Evolutionary conservation across 2,888 invertebrate genomes (phyloP), one percentile per base, ranked within the genome.

Genomic region (Byasa hedistus): DNA sequence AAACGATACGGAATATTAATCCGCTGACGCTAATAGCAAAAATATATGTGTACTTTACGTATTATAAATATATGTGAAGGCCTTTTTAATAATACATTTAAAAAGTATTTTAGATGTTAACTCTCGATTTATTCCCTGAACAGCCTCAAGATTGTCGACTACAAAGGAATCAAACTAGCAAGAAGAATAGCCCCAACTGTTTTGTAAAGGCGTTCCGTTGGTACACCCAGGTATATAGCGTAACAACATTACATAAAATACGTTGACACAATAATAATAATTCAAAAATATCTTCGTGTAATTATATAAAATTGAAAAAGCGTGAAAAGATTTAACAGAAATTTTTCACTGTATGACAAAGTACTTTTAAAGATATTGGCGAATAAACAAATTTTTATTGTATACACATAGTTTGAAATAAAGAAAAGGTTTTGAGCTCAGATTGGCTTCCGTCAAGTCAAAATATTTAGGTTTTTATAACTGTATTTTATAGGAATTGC

Each of bases 191-290:
- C 63, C 76, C 80, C 5, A 88, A 86, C 69, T 86, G 77, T 71
- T 90, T 90, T 64, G 78, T 79, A n/a, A 89, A 84, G 77, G 90
- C 90, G 3, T 90, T 90, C 68, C 80, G 77, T 23, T 90, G 90
- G 90, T 90, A 89, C 68, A 87, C 86, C 2, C 79, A 87, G 83
- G 89, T 89, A 76, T 39, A 24, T 21, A 19, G 15, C 4, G 17
- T 17, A 44, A 44, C 17, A 44, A 36, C 4, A 36, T 4, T 7
- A 36, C 4, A 7, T 39, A 3, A 2, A 17, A 10, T 39, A 39
- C 39, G 15, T 10, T 12, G 2, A 27, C 5, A 27, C 32, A 32
- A 32, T 10, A 32, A 27, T 27, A 10, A n/a, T n/a, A n/a, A n/a
- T 27, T 27, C 5, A 5, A 27, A n/a, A n/a, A n/a, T n/a, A n/a